These are phyloP conservation scores for Tineola bisselliella DNA, from an alignment of 2,888 invertebrate genomes.

Conservation along the genomic window DNA sequence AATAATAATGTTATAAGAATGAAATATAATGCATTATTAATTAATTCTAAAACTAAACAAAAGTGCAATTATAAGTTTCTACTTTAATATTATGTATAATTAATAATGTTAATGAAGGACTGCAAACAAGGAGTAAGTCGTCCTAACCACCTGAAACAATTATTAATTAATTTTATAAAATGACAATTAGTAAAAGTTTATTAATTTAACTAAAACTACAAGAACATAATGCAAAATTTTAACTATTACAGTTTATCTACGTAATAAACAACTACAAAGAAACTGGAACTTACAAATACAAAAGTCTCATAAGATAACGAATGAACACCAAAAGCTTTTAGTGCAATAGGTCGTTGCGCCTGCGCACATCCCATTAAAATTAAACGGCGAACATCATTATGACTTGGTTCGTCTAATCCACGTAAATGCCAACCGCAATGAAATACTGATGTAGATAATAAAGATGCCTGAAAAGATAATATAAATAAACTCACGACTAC, in stretches of 20 bases:
- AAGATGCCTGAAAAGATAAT: constrained; percentile 10
- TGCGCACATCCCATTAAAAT: constrained; percentile 15
- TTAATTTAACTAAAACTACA: too few species aligned
- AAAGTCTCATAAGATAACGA: constrained; percentile 13
- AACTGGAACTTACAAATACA: constrained; percentile 11
- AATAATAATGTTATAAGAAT: too few species aligned
- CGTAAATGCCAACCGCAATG: constrained; percentile 14
- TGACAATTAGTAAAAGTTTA: too few species aligned
- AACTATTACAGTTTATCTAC: too few species aligned
- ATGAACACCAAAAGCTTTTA: constrained; percentile 14
- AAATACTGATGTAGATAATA: constrained; percentile 10
- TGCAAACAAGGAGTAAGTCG: constrained; percentile 13
- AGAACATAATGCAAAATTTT: too few species aligned
- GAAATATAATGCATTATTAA: neutral
- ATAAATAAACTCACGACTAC: neutral
- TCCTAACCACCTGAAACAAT: constrained; percentile 11
- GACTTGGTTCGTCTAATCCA: neutral
- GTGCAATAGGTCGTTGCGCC: constrained; percentile 14
- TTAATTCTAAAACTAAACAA: too few species aligned
- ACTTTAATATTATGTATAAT: neutral
- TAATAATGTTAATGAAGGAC: neutral
- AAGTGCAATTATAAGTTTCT: neutral
- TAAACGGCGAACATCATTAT: constrained; percentile 11
- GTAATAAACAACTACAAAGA: too few species aligned
- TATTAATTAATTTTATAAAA: too few species aligned